Evolutionary conservation across 2,113 vertebrate species (phyloP).

Genomic region (Sturnus vulgaris): DNA sequence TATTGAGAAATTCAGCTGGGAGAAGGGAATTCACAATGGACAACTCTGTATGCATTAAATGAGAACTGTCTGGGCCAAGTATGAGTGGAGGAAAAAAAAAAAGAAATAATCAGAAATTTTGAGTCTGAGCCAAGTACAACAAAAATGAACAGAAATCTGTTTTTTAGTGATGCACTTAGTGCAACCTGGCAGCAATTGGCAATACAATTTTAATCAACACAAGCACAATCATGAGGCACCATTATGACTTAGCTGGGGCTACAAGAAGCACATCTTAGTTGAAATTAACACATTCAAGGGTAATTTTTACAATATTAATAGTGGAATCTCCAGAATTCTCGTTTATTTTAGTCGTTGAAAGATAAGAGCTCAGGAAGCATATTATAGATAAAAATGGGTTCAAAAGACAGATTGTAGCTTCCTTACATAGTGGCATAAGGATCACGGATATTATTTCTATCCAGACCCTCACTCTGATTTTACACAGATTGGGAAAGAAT

Average conservation of each 20-base stretch:
- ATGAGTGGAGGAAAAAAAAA: background rate
- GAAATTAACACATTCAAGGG: background rate
- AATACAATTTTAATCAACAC: constrained; percentile 11
- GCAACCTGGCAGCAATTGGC: background rate
- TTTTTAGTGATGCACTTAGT: background rate
- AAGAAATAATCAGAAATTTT: background rate
- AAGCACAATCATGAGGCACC: background rate
- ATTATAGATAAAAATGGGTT: background rate
- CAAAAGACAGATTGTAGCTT: background rate
- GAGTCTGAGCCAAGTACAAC: background rate
- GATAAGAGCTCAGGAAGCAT: background rate
- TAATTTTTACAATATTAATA: background rate
- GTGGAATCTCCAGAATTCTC: background rate
- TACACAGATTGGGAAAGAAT: background rate
- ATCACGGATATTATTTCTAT: background rate
- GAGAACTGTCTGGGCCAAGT: background rate
- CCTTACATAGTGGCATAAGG: background rate
- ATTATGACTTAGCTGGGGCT: background rate
- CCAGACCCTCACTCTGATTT: background rate
- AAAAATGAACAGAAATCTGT: background rate
- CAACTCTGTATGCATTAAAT: background rate
- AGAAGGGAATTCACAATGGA: rapidly evolving
- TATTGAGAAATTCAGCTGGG: background rate
- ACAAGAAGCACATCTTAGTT: background rate
- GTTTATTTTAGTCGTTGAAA: background rate